A percentile compares a stretch with the other conserved stretches of the same genome.
Evolutionary conservation across 2,797 vertebrate species (phyloP).

Genomic region (Hydrolagus colliei): DNA sequence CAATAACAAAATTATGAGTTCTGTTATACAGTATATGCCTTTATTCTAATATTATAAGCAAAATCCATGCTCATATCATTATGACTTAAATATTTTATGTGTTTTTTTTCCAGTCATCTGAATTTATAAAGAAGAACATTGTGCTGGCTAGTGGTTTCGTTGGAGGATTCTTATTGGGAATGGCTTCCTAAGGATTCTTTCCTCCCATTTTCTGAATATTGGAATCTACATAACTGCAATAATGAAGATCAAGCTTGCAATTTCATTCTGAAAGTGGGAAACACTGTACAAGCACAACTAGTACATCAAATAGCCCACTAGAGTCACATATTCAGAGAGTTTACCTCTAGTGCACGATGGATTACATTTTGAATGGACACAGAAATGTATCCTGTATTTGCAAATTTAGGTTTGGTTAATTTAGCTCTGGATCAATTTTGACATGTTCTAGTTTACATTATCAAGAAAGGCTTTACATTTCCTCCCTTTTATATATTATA

Average conservation of each 20-base stretch:
- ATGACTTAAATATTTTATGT: not conserved
- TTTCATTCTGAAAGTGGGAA: conserved; percentile 14
- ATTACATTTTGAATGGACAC: conserved; percentile 20
- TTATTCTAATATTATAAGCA: not conserved
- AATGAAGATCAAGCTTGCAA: not conserved
- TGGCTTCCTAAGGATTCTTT: conserved; percentile 69
- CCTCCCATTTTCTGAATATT: no score
- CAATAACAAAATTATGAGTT: not conserved
- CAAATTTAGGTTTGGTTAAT: not conserved
- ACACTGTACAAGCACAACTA: not conserved
- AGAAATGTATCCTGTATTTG: conserved; percentile 5
- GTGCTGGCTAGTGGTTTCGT: conserved; percentile 89
- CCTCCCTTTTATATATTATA: not conserved
- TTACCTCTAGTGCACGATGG: not conserved
- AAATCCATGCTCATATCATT: not conserved
- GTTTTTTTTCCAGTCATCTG: conserved; percentile 69
- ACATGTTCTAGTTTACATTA: not conserved
- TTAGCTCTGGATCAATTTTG: not conserved
- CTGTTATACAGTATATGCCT: not conserved
- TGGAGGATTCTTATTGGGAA: conserved; percentile 89
- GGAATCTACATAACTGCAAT: not conserved
- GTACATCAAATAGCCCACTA: not conserved
- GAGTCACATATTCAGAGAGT: not conserved
- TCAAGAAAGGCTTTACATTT: conserved; percentile 10
- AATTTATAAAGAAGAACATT: conserved; percentile 93